A percentile compares a stretch with the other conserved stretches of the same genome.
Evolutionary conservation across 2,888 invertebrate species (phyloP).

Genomic region (Dinocampus coccinellae): DNA sequence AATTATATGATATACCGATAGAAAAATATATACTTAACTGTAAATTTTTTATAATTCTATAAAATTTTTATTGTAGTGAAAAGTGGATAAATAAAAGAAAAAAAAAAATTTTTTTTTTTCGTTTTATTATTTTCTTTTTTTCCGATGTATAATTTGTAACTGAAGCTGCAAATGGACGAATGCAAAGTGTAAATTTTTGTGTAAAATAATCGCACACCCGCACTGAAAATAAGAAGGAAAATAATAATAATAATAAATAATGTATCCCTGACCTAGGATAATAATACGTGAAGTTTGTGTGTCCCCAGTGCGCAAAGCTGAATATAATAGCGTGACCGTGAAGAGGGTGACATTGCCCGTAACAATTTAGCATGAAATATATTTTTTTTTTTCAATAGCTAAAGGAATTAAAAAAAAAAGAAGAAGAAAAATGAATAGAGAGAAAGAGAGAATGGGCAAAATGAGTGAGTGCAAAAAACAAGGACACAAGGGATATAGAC

Average conservation of each 20-base stretch:
- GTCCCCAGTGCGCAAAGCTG: neutral
- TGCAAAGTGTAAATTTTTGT: neutral
- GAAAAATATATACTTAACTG: neutral
- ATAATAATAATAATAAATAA: neutral
- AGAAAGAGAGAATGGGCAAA: no score
- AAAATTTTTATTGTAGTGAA: neutral
- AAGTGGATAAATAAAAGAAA: no score
- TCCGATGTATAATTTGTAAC: no score
- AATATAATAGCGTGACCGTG: neutral
- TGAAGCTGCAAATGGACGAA: neutral
- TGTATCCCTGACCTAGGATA: neutral
- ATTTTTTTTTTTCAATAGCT: neutral
- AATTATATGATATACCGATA: neutral
- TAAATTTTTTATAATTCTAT: neutral
- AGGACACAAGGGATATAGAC: neutral
- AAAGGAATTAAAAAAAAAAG: neutral
- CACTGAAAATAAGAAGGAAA: neutral
- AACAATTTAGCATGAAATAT: neutral
- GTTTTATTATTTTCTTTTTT: no score
- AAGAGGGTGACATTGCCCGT: constrained; percentile 9
- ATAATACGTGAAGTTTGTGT: neutral
- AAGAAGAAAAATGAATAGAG: neutral
- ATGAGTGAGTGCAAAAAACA: no score
- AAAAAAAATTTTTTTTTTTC: no score
- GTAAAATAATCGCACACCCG: neutral